Conservation (phyloP, 2,797 vertebrate genomes). For the Oryzias dopingdopingensis region DNA sequence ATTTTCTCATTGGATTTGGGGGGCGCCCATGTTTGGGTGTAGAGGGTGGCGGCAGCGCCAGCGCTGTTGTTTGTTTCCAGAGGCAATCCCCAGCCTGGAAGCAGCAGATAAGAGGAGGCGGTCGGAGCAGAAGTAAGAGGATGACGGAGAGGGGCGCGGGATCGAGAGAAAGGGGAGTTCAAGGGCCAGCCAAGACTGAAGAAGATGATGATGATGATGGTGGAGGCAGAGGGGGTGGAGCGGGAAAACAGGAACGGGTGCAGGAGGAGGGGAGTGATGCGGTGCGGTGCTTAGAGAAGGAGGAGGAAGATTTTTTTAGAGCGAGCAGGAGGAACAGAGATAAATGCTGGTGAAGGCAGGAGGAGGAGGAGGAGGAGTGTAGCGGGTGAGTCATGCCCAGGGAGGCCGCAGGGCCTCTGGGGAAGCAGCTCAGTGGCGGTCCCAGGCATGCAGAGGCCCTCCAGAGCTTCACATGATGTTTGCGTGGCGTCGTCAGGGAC, state of each 20-base stretch:
- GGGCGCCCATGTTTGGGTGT: neutral
- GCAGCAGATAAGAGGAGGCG: conserved; percentile 49
- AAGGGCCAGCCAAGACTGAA: conserved; percentile 18
- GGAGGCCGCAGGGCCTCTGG: conserved; percentile 38
- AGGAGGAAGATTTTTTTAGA: conserved; percentile 23
- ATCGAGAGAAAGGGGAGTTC: conserved; percentile 37
- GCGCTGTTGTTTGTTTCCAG: conserved; percentile 26
- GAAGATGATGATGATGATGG: conserved; percentile 36
- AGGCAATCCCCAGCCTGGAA: conserved; percentile 53
- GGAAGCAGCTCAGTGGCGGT: conserved; percentile 48
- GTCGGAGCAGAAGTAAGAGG: conserved; percentile 37
- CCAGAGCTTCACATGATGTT: conserved; percentile 39
- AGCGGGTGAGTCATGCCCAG: conserved; percentile 44
- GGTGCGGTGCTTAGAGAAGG: neutral
- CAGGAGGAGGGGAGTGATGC: conserved; percentile 9
- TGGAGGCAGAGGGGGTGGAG: conserved; percentile 2
- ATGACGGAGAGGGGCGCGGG: conserved; percentile 20
- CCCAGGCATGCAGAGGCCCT: conserved; percentile 49
- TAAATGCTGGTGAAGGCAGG: conserved; percentile 19
- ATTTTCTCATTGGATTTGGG: too few relatives aligned
- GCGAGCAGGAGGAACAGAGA: conserved; percentile 12
- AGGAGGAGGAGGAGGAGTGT: conserved; percentile 2
- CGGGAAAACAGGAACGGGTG: too few relatives aligned
- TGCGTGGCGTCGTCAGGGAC: conserved; percentile 28
- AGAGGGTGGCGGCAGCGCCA: too few relatives aligned